Evolutionary conservation across 1,140 invertebrate species (phyloP).

Genomic region (Plutomurus gul): DNA sequence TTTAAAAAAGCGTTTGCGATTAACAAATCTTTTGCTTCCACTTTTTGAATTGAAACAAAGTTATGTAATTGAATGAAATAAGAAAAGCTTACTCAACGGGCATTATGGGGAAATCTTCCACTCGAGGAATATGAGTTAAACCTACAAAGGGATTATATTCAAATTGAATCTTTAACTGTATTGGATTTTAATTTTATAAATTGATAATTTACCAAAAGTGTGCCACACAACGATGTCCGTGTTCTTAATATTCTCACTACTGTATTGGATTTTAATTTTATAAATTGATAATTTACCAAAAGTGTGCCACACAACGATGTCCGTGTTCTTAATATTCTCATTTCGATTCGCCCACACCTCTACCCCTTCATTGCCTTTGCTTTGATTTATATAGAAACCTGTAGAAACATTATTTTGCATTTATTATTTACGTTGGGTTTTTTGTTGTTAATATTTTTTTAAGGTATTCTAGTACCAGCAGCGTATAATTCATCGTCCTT

Average conservation of each 20-base stretch:
- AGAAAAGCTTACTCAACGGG: conserved; percentile 44
- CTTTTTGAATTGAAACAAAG: not conserved
- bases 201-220: no score
- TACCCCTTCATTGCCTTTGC: conserved; percentile 43
- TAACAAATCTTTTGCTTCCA: no score
- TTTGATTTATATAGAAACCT: conserved; percentile 51
- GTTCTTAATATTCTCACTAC: conserved; percentile 33
- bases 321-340: conserved; percentile 35
- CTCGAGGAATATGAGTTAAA: conserved; percentile 51
- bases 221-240: conserved; percentile 51
- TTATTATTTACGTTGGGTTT: no score
- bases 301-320: conserved; percentile 50
- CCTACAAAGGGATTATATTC: conserved; percentile 14
- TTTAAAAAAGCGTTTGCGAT: no score
- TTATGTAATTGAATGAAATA: not conserved
- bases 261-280: no score
- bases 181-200: no score
- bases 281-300: no score
- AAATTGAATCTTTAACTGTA: no score
- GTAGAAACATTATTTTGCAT: not conserved
- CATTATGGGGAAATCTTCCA: conserved; percentile 53
- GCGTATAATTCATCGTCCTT: conserved; percentile 25
- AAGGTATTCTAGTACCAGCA: no score
- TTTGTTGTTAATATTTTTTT: no score
- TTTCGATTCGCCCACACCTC: not conserved